Percentiles rank a stretch among this genome's conserved stretches.
These are phyloP conservation scores for Lasioglossum baleicum DNA, from an alignment of 1,140 invertebrate species.

Conservation along the genomic window DNA sequence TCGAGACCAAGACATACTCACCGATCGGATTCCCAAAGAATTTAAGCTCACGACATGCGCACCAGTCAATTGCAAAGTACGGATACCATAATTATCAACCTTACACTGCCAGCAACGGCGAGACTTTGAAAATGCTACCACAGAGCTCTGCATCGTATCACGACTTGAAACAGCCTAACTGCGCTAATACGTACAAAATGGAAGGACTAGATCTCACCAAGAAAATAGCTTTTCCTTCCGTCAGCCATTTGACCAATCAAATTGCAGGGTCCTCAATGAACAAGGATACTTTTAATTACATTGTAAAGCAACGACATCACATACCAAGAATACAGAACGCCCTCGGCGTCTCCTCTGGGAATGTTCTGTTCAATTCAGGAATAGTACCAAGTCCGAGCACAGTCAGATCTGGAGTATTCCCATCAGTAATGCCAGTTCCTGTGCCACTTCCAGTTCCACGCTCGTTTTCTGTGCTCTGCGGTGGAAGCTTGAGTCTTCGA, in stretches of 20 bases:
- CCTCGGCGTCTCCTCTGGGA: slow-evolving; percentile 60
- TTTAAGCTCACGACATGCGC: slow-evolving; percentile 52
- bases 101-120: slow-evolving; percentile 69
- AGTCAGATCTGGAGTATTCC: slow-evolving; percentile 62
- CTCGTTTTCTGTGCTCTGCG: slow-evolving; percentile 69
- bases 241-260: slow-evolving; percentile 60
- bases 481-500: slow-evolving; percentile 65
- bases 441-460: slow-evolving; percentile 66
- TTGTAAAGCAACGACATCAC: slow-evolving; percentile 69
- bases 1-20: slow-evolving; percentile 66
- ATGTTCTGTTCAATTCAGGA: slow-evolving; percentile 72
- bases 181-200: slow-evolving; percentile 68
- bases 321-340: slow-evolving; percentile 53
- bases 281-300: slow-evolving; percentile 70
- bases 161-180: slow-evolving; percentile 63
- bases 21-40: slow-evolving; percentile 74
- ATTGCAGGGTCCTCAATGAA: slow-evolving; percentile 63
- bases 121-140: slow-evolving; percentile 65
- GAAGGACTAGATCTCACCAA: slow-evolving; percentile 70
- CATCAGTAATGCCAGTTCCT: slow-evolving; percentile 71
- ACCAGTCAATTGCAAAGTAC: slow-evolving; percentile 69
- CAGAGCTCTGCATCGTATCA: slow-evolving; percentile 68
- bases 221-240: slow-evolving; percentile 60
- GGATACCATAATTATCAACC: slow-evolving; percentile 74
- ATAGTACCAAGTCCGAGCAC: slow-evolving; percentile 62